Percentiles rank a stretch among this genome's conserved stretches.
Evolutionary conservation across 2,113 vertebrate genomes (phyloP).

Genomic region (Polypterus bichir): DNA sequence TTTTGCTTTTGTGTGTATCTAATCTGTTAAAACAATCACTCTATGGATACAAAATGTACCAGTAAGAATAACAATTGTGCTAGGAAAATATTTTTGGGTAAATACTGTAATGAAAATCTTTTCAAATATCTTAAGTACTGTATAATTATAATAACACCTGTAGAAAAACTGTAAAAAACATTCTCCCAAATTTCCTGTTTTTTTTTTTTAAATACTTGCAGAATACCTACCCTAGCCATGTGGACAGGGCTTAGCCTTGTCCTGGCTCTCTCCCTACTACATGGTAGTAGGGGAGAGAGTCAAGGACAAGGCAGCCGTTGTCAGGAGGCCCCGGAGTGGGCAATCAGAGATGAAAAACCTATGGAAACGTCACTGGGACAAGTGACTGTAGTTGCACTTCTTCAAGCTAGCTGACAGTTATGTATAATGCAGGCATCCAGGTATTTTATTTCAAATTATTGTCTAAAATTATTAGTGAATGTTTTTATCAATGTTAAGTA

Average conservation of each 20-base stretch:
- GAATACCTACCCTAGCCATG: constrained; percentile 52
- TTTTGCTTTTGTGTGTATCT: no score
- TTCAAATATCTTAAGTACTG: neutral
- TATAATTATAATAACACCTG: neutral
- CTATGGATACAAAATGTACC: no score
- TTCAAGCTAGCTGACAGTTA: constrained; percentile 83
- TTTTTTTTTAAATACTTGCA: constrained; percentile 19
- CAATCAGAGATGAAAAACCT: constrained; percentile 52
- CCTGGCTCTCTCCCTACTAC: constrained; percentile 78
- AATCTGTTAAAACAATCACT: no score
- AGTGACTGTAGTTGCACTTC: constrained; percentile 76
- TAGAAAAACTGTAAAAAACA: neutral
- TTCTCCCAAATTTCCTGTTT: neutral
- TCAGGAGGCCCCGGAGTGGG: constrained; percentile 61
- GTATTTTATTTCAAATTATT: constrained; percentile 32
- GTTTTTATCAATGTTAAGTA: neutral
- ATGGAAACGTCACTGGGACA: constrained; percentile 59
- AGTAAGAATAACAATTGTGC: no score
- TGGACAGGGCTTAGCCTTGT: constrained; percentile 64
- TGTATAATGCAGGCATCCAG: constrained; percentile 81
- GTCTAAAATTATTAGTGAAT: neutral
- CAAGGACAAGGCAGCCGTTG: constrained; percentile 52
- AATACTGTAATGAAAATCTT: neutral
- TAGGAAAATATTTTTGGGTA: neutral
- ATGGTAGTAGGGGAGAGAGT: constrained; percentile 58